Evolutionary conservation across 2,797 vertebrate species (phyloP), one percentile per base, ranked within the genome.

Genomic region (Tadarida brasiliensis): DNA sequence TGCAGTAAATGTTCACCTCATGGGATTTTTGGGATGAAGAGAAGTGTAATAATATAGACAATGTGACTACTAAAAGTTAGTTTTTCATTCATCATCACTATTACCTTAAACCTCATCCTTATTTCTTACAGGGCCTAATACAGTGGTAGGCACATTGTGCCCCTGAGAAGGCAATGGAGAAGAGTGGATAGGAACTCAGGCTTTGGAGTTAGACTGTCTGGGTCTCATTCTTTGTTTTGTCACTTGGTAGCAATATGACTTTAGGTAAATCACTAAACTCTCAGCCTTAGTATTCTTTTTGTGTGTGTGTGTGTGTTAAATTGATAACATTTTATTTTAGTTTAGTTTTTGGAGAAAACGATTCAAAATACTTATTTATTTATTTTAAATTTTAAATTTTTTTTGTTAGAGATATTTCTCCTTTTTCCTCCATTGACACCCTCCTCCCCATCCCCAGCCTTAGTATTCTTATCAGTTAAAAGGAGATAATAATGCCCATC

Each of bases 211-310:
- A 90, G 51, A 56, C 0, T 28, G 35, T 19, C 7, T 65, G 24
- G 22, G 15, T 88, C 35, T 35, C 7, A 1, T 71, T 82, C 22
- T 96, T 94, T 93, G 61, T 87, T 93, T 54, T 88, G 17, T 71
- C 10, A 56, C 9, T 87, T 93, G 54, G 26, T 87, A 93, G 56
- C 24, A 93, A 1, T 90, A 7, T 94, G 14, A 84, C 16, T 90
- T 71, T 28, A 9, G 20, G 20, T 88, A 93, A 91, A 93, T 96
- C 33, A 81, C 17, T 77, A 90, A 76, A 49, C 71, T 90, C 11
- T 81, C 39, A 95, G 56, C 11, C 33, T 94, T 78, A n/a, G 74
- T 93, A 15, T 93, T 94, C 11, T 90, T 88, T 44, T 44, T n/a
- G n/a, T n/a, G n/a, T n/a, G n/a, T n/a, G n/a, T n/a, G n/a, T n/a